Evolutionary conservation across 2,113 vertebrate genomes (phyloP), one percentile per base, ranked within the genome.

Genomic region (Lontra canadensis): DNA sequence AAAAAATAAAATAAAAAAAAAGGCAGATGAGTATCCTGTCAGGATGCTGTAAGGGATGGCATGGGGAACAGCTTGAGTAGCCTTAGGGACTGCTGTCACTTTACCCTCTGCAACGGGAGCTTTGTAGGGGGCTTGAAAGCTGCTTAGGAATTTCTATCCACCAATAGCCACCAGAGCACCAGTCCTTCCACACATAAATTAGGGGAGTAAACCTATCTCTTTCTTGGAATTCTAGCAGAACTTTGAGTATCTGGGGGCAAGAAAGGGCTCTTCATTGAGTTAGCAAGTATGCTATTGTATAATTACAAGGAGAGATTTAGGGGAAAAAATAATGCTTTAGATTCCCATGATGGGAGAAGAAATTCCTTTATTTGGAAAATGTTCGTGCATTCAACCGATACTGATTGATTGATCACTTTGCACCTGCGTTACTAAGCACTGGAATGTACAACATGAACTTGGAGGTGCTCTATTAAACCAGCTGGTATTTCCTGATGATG

Each of bases 361-460:
- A 85, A 55, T 63, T 86, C 7, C 10, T 96, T 90, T 63, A 67
- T 84, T 90, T 95, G 88, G 1, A 14, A 96, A 80, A 69, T 36
- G 13, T 42, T 65, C 29, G 15, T 57, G 10, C 4, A 15, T 78
- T 93, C 57, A 76, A 6, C 21, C 0, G 1, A 25, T 26, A 34
- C 14, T 6, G 18, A 55, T 3, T 17, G 49, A 80, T 23, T 69
- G 12, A 42, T 26, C 39, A 6, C 20, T 63, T 11, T 31, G 23
- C 20, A 6, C 49, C 23, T 15, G 6, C 26, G 18, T 80, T 69
- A 36, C 20, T 21, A n/a, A n/a, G 21, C 29, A 23, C 6, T 44
- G 47, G 6, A 29, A 7, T 42, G 36, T 57, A 4, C 47, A 61
- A 2, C n/a, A 44, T 71, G 52, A 93, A 78, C 34, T 59, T 87